Evolutionary conservation across 64 coral and sea anemone genomes (phyloP), one percentile per base, ranked within the genome.

Genomic region (Cladopsammia gracilis): DNA sequence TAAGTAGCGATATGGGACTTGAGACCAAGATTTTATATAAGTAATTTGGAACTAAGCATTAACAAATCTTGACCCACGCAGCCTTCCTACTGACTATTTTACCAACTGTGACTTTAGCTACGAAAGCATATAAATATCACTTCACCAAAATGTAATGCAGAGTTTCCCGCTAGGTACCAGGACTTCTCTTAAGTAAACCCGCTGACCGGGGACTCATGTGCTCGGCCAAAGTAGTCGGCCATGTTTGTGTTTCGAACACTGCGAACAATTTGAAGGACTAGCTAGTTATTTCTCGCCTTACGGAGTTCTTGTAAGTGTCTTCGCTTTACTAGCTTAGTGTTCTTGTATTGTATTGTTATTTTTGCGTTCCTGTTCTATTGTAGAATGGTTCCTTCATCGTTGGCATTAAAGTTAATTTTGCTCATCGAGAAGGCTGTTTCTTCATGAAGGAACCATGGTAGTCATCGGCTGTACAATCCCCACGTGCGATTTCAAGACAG

Each of bases 401-500:
- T 87, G 69, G n/a, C 68, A 73, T 6, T 25, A 73, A 73, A 48
- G 43, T 45, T 0, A 34, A 34, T 73, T 73, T 73, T 73, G 70
- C 26, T 45, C 70, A 73, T 87, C 65, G 69, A 87, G 85, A 70
- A 59, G 85, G 15, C 9, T 46, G 15, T 90, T 77, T 90, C 73
- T 79, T 90, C 49, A 70, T 68, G 88, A 25, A 90, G 58, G 22
- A 90, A 51, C 26, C 49, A 91, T 96, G 94, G 89, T 91, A 15
- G 48, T 91, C n/a, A 77, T 96, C 26, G 46, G 6, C 5, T 91
- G 89, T 42, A 64, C 88, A 53, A 15, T 91, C n/a, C 73, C 88
- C 13, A 49, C 5, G 3, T 96, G 94, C 73, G 48, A 43, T 8
- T 91, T 96, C 75, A 51, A 91, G 76, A 88, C 83, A 2, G 57